These are phyloP conservation scores for Nematopogon swammerdamellus DNA, from an alignment of 2,888 invertebrate genomes.

Conservation along the genomic window DNA sequence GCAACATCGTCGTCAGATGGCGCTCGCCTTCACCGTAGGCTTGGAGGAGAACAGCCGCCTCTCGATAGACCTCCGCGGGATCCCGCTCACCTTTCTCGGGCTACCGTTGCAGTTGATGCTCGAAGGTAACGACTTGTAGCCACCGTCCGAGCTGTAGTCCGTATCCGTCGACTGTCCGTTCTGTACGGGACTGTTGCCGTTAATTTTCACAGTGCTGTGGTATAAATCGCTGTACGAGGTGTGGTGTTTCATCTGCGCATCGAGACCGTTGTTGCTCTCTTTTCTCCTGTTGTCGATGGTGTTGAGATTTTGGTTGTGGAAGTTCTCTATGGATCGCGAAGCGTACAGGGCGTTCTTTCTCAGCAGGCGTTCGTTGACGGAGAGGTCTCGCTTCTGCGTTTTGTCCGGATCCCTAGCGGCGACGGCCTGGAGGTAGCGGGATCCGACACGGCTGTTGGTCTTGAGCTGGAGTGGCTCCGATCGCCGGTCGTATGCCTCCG, in stretches of 20 bases:
- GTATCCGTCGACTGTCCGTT: conserved; percentile 49
- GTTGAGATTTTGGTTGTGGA: conserved; percentile 28
- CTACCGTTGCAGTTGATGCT: conserved; percentile 38
- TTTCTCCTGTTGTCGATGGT: conserved; percentile 25
- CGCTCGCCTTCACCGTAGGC: conserved; percentile 40
- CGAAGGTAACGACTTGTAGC: conserved; percentile 51
- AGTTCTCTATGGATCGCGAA: conserved; percentile 50
- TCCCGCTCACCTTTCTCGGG: conserved; percentile 41
- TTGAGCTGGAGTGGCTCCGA: conserved; percentile 32
- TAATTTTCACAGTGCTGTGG: conserved; percentile 41
- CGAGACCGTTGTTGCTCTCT: conserved; percentile 26
- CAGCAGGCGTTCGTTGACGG: conserved; percentile 33
- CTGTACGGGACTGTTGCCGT: conserved; percentile 33
- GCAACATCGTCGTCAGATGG: conserved; percentile 23
- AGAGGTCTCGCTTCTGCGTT: conserved; percentile 38
- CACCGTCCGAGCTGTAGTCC: conserved; percentile 50
- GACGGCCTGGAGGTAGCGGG: conserved; percentile 46
- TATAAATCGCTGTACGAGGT: conserved; percentile 47
- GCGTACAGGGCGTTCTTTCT: conserved; percentile 28
- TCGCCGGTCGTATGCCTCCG: conserved; percentile 18
- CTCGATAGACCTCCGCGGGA: conserved; percentile 45
- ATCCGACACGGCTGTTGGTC: conserved; percentile 45
- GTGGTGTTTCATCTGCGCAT: conserved; percentile 37
- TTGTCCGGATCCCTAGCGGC: conserved; percentile 26
- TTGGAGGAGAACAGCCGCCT: conserved; percentile 44